These are phyloP conservation scores for Nyctibius grandis DNA, from an alignment of 2,797 vertebrate genomes.

Conservation along the genomic window DNA sequence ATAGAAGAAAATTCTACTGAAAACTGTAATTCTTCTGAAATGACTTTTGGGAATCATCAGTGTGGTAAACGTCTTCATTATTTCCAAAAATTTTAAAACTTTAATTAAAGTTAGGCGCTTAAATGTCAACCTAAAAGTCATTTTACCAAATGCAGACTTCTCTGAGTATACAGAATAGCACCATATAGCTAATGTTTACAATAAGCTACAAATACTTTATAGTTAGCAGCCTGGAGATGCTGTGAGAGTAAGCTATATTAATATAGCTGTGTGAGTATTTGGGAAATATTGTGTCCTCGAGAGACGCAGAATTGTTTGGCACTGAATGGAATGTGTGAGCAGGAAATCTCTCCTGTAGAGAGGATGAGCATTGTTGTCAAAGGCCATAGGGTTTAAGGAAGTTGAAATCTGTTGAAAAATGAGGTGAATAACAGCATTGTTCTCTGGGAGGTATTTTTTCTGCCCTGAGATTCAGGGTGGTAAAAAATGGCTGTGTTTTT, in stretches of 20 bases:
- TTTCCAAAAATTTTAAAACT: neutral
- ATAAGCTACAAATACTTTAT: neutral
- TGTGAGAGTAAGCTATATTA: neutral
- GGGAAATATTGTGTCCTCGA: neutral
- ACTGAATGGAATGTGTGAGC: neutral
- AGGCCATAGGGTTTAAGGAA: neutral
- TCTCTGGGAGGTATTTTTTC: neutral
- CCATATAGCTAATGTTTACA: neutral
- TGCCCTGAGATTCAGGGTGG: neutral
- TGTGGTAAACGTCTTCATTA: conserved; percentile 15
- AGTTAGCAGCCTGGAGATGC: neutral
- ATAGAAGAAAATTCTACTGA: neutral
- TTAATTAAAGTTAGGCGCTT: neutral
- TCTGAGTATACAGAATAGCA: neutral
- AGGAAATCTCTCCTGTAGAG: neutral
- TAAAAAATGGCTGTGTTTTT: neutral
- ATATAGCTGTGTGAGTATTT: fast-evolving
- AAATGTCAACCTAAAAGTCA: neutral
- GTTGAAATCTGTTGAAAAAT: neutral
- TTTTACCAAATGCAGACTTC: neutral
- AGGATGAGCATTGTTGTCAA: neutral
- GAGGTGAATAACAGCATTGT: fast-evolving
- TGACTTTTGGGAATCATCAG: neutral
- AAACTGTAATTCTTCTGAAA: neutral
- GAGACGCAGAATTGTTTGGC: neutral